Evolutionary conservation across 1,140 invertebrate genomes (phyloP).

Genomic region (Heliconius congener): DNA sequence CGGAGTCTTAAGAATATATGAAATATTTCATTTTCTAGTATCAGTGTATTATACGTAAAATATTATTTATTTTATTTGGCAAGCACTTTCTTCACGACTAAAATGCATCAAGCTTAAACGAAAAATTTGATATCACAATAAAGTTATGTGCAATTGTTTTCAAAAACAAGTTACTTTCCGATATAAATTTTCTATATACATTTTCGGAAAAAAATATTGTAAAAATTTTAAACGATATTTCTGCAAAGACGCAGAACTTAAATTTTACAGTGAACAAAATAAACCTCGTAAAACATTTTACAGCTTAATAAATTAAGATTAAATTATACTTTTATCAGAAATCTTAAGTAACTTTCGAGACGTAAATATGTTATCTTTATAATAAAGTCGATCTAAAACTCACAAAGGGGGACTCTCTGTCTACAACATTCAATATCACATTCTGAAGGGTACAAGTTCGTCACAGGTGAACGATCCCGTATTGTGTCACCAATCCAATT

Average conservation of each 20-base stretch:
- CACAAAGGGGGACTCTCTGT: not conserved
- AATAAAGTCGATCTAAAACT: not conserved
- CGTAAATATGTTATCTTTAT: constrained; percentile 1
- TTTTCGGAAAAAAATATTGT: not conserved
- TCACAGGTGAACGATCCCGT: constrained; percentile 3
- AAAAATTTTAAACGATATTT: not conserved
- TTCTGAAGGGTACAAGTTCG: not conserved
- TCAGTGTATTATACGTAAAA: too few relatives aligned
- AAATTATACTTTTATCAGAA: not conserved
- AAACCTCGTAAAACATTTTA: not conserved
- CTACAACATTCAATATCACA: not conserved
- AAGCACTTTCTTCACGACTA: not conserved
- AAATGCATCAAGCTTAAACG: not conserved
- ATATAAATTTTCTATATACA: not conserved
- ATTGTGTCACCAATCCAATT: constrained; percentile 13
- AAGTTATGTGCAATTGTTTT: not conserved
- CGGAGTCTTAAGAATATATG: too few relatives aligned
- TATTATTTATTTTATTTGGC: not conserved
- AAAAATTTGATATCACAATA: constrained; percentile 3
- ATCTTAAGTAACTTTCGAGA: not conserved
- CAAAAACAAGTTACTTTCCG: not conserved
- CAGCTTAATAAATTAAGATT: constrained; percentile 1
- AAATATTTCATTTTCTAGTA: not conserved
- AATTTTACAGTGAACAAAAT: not conserved
- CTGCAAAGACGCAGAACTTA: not conserved